Evolutionary conservation across 2,797 vertebrate genomes (phyloP), one percentile per base, ranked within the genome.

Genomic region (Erethizon dorsatum): DNA sequence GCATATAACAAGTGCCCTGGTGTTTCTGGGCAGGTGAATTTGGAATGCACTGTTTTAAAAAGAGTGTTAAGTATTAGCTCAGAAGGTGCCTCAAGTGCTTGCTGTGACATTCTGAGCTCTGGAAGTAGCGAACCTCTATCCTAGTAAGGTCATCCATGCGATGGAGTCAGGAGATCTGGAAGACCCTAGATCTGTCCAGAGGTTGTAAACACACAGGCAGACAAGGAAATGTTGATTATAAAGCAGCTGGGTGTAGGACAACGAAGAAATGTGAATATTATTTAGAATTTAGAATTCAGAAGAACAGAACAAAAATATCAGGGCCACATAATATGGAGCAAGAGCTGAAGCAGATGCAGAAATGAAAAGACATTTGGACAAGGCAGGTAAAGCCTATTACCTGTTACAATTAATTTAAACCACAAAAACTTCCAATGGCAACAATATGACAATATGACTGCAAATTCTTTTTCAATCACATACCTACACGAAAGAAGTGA

Each of bases 271-370:
- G 28, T 71, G 61, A 26, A 6, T 6, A 24, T 57, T 79, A 28
- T 54, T 45, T 83, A 52, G 45, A 52, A 82, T 61, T 95, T 59
- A 88, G 33, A 67, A 75, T 95, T 91, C 88, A 90, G 45, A 90
- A 20, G 11, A 88, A 31, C 67, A 33, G 8, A 88, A 85, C 2
- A 61, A 97, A 94, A 95, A 73, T 54, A 63, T 4, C 2, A 0
- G 69, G 59, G 31, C 18, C 17, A 65, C 47, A 20, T 50, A 67
- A 75, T 18, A 20, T n/a, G 67, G 47, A 61, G 14, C 10, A 13
- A 90, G n/a, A 92, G 22, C 33, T 73, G 92, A 75, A 63, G 20
- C 17, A 45, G 18, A 95, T 3, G 57, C 61, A 88, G n/a, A 69
- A 80, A 71, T 78, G 82, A 77, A 31, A 94, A 82, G 6, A 82